Evolutionary conservation across 1,140 invertebrate species (phyloP).

Genomic region (Scaptodrosophila lebanonensis): DNA sequence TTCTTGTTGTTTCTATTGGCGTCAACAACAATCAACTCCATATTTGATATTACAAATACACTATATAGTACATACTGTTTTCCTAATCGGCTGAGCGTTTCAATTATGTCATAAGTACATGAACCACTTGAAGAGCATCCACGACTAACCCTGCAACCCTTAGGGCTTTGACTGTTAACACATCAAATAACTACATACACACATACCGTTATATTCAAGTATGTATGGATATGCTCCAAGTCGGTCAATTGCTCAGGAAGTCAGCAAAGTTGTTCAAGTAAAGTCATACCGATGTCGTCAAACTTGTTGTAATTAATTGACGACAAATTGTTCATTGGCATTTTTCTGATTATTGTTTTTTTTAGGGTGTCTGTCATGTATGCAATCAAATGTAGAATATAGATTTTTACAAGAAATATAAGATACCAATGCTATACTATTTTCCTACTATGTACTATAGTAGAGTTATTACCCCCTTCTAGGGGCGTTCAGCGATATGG

Average conservation of each 20-base stretch:
- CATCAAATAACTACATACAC: too few relatives aligned
- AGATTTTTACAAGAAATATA: too few relatives aligned
- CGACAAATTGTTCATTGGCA: slow-evolving; percentile 73
- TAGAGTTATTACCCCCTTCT: too few relatives aligned
- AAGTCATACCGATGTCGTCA: slow-evolving; percentile 50
- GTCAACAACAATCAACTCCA: too few relatives aligned
- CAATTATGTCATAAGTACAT: slow-evolving; percentile 51
- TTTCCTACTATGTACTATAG: too few relatives aligned
- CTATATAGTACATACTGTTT: too few relatives aligned
- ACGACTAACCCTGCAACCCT: neutral
- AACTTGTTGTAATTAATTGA: slow-evolving; percentile 72
- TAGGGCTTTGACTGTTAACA: too few relatives aligned
- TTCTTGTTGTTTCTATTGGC: neutral
- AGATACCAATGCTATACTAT: too few relatives aligned
- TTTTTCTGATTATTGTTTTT: slow-evolving; percentile 30
- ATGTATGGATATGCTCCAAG: slow-evolving; percentile 63
- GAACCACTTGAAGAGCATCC: slow-evolving; percentile 39
- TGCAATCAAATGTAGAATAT: slow-evolving; percentile 9
- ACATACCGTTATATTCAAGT: slow-evolving; percentile 19
- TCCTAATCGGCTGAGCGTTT: slow-evolving; percentile 39
- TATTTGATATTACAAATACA: too few relatives aligned
- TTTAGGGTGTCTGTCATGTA: slow-evolving; percentile 3
- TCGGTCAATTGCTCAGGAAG: slow-evolving; percentile 62
- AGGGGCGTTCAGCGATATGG: too few relatives aligned
- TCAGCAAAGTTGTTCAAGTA: slow-evolving; percentile 32